Conservation (phyloP, 2,888 invertebrate species). For the Lithophane ornitopus region DNA sequence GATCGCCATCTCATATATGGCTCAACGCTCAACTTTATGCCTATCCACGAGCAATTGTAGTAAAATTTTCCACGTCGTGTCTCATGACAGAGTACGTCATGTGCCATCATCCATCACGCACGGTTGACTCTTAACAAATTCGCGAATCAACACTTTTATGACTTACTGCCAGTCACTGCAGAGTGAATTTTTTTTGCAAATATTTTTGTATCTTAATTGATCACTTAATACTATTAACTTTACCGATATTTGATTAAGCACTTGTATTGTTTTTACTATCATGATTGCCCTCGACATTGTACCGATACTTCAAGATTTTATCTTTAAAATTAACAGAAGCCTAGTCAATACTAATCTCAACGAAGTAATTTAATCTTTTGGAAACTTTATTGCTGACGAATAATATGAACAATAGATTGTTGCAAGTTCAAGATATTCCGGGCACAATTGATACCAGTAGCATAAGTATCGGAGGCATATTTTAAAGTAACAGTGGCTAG, state of each 20-base stretch:
- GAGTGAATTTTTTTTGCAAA: conserved; percentile 36
- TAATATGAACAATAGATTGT: not conserved
- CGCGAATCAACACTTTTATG: conserved; percentile 64
- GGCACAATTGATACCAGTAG: conserved; percentile 11
- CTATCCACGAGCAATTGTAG: conserved; percentile 49
- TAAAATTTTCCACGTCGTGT: conserved; percentile 74
- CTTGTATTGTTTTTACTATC: not conserved
- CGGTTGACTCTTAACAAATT: conserved; percentile 74
- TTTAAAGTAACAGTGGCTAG: conserved; percentile 63
- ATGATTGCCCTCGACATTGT: conserved; percentile 16
- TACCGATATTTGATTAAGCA: not conserved
- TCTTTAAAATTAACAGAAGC: conserved; percentile 20
- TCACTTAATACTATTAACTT: not conserved
- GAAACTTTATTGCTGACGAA: conserved; percentile 6
- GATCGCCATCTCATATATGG: not conserved
- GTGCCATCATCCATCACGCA: conserved; percentile 77
- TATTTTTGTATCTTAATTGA: not conserved
- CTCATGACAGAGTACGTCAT: conserved; percentile 68
- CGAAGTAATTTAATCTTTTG: conserved; percentile 25
- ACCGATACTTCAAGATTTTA: conserved; percentile 22
- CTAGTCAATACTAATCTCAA: not conserved
- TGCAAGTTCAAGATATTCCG: conserved; percentile 26
- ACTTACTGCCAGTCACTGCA: conserved; percentile 49
- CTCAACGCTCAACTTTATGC: conserved; percentile 13
- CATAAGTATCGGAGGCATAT: conserved; percentile 26